phyloP scores from a whole-genome alignment of 1,140 invertebrate genomes.

The Hyles euphorbiae region DNA sequence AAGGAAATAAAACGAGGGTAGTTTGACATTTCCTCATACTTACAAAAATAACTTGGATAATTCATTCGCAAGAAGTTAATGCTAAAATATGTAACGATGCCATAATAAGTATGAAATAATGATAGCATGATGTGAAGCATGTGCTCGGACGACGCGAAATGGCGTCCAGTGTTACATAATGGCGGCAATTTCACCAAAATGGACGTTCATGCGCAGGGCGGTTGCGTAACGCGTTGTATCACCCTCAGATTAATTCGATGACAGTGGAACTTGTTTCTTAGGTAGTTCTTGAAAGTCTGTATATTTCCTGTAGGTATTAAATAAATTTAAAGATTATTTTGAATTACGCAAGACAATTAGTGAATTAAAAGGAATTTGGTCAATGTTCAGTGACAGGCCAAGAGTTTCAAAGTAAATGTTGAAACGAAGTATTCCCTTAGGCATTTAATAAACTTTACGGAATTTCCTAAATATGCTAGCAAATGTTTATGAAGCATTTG shows the following conservation, averaged over 20 bases:
- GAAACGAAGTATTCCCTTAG: no score
- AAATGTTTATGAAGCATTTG: no score
- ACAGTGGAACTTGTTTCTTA: constrained; percentile 26
- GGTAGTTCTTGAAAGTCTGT: no score
- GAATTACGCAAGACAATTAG: no score
- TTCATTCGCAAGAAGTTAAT: constrained; percentile 5
- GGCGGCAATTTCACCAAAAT: constrained; percentile 35
- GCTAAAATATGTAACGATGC: constrained; percentile 5
- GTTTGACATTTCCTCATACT: constrained; percentile 7
- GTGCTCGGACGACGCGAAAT: constrained; percentile 12
- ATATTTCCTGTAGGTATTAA: no score
- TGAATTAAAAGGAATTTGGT: no score
- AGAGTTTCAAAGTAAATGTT: no score
- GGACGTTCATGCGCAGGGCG: constrained; percentile 24
- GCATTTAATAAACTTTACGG: no score
- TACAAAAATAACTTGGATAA: neutral
- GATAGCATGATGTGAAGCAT: constrained; percentile 12
- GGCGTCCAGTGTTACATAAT: constrained; percentile 25
- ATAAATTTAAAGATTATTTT: no score
- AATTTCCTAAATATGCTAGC: no score
- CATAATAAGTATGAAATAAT: constrained; percentile 7
- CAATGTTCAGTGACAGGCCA: no score
- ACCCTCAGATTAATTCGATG: constrained; percentile 26
- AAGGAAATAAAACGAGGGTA: neutral
- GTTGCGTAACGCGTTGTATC: constrained; percentile 25